Evolutionary conservation across 2,797 vertebrate species (phyloP).

Genomic region (Bradypodion pumilum): DNA sequence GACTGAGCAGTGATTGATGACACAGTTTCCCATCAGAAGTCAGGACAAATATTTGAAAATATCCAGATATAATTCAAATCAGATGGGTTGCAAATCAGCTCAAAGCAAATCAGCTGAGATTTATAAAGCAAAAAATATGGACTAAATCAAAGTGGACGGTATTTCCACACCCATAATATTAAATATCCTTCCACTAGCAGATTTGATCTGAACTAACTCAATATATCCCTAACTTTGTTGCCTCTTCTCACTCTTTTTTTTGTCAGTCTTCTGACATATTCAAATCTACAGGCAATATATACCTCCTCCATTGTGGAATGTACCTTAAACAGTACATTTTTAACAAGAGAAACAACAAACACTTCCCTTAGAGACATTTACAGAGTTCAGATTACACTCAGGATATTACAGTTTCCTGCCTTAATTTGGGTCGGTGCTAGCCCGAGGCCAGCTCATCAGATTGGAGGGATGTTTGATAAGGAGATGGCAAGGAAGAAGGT

Average conservation of each 20-base stretch:
- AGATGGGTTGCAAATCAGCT: no score
- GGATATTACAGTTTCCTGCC: neutral
- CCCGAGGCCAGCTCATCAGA: constrained; percentile 8
- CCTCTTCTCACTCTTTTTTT: neutral
- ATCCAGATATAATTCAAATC: no score
- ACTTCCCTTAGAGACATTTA: neutral
- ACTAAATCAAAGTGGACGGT: no score
- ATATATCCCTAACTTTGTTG: neutral
- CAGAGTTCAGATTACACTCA: neutral
- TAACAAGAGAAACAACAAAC: neutral
- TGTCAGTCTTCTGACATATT: neutral
- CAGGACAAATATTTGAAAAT: no score
- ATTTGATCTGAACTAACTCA: neutral
- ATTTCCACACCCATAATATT: neutral
- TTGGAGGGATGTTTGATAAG: constrained; percentile 7
- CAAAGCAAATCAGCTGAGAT: no score
- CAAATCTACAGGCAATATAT: no score
- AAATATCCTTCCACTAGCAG: neutral
- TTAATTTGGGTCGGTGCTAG: neutral
- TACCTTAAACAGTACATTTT: neutral
- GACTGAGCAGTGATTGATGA: no score
- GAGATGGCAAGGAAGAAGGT: neutral
- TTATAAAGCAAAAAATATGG: no score
- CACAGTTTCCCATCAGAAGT: no score
- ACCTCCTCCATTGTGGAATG: neutral